Evolutionary conservation across 2,888 invertebrate species (phyloP).

Genomic region (Toxonevra muliebris): DNA sequence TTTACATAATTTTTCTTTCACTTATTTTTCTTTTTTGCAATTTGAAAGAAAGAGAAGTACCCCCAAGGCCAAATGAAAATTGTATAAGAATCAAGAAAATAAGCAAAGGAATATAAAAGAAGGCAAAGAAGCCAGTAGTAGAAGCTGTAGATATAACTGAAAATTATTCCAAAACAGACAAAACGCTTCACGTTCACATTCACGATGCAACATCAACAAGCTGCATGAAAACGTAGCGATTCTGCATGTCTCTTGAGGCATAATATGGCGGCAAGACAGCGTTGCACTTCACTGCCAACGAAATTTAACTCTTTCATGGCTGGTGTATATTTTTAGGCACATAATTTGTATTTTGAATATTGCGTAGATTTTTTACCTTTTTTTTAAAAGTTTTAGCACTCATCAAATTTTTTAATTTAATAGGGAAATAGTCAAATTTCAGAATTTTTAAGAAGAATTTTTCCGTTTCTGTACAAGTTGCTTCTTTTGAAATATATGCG

Average conservation of each 20-base stretch:
- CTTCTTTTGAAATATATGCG: too few relatives aligned
- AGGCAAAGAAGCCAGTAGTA: too few relatives aligned
- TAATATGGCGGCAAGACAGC: background rate
- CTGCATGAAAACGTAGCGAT: background rate
- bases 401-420: too few relatives aligned
- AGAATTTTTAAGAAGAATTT: too few relatives aligned
- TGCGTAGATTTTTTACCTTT: too few relatives aligned
- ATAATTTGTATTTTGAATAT: too few relatives aligned
- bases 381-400: too few relatives aligned
- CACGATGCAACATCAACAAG: background rate
- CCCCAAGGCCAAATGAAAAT: conserved; percentile 32
- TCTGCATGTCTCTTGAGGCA: background rate
- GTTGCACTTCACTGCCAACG: background rate
- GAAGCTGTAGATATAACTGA: background rate
- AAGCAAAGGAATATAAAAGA: too few relatives aligned
- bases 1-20: conserved; percentile 5
- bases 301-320: background rate
- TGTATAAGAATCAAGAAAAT: conserved; percentile 15
- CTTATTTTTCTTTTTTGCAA: background rate
- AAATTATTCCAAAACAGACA: background rate
- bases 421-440: too few relatives aligned
- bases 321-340: background rate
- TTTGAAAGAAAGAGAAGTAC: too few relatives aligned
- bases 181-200: background rate
- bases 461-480: too few relatives aligned